Percentiles rank a stretch among this genome's conserved stretches.
phyloP scores from a whole-genome alignment of 2,797 vertebrate species.

The Helicolenus hilgendorfi region DNA sequence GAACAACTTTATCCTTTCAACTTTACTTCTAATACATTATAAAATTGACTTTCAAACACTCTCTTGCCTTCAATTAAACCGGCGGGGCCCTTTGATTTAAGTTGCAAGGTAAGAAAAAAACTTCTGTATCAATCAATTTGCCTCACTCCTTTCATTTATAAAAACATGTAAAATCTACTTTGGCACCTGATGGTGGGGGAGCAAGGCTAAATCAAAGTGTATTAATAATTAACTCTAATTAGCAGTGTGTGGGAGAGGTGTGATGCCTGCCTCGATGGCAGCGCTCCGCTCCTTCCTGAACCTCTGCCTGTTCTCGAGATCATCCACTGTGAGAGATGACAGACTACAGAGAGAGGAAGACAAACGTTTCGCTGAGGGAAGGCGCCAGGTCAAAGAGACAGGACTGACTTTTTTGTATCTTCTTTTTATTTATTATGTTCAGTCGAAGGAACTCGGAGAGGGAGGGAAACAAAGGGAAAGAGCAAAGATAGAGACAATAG shows the following conservation, averaged over 20 bases:
- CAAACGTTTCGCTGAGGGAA: conserved; percentile 74
- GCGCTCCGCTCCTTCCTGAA: conserved; percentile 83
- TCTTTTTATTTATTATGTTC: conserved; percentile 67
- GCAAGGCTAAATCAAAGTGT: conserved; percentile 90
- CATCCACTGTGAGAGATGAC: conserved; percentile 80
- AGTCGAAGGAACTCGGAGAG: conserved; percentile 32
- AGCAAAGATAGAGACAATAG: conserved; percentile 58
- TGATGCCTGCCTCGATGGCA: conserved; percentile 86
- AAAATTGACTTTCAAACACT: conserved; percentile 75
- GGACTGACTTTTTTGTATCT: conserved; percentile 60
- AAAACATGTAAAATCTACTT: conserved; percentile 84
- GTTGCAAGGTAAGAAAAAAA: conserved; percentile 74
- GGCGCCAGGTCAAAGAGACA: conserved; percentile 71
- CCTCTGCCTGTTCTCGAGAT: conserved; percentile 83
- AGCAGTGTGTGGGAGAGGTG: conserved; percentile 87
- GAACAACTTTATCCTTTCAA: conserved; percentile 70
- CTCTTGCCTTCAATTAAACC: conserved; percentile 80
- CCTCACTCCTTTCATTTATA: conserved; percentile 88
- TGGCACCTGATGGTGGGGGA: conserved; percentile 84
- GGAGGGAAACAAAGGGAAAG: conserved; percentile 45
- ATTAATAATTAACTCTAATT: conserved; percentile 93
- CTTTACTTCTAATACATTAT: conserved; percentile 70
- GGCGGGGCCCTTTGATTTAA: conserved; percentile 86
- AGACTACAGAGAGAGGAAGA: conserved; percentile 80
- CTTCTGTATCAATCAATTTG: conserved; percentile 87